phyloP scores from a whole-genome alignment of 2,797 vertebrate genomes.

The Anguilla anguilla region DNA sequence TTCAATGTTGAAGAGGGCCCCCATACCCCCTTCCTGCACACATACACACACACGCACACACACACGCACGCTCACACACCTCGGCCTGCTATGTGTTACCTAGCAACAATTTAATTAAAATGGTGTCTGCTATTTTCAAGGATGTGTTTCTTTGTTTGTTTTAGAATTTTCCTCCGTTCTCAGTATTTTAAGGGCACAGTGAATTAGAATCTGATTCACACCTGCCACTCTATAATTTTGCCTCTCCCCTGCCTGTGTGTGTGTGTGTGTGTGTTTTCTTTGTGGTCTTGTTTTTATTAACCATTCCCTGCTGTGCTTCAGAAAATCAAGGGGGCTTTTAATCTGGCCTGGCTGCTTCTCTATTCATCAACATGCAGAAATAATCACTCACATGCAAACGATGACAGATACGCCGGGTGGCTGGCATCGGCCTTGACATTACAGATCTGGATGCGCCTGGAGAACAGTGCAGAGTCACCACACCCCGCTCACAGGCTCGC shows the following conservation, averaged over 20 bases:
- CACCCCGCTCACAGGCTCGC: background rate
- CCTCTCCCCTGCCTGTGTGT: background rate
- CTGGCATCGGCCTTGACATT: background rate
- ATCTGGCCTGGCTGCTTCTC: background rate
- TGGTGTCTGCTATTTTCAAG: conserved; percentile 26
- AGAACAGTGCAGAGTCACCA: background rate
- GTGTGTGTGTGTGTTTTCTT: background rate
- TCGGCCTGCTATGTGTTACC: conserved; percentile 58
- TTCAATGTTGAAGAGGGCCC: conserved; percentile 62
- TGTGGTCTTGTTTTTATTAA: conserved; percentile 4
- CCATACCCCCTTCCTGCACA: conserved; percentile 45
- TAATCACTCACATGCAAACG: conserved; percentile 22
- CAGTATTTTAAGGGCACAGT: conserved; percentile 18
- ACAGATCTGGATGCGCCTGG: background rate
- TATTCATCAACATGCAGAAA: conserved; percentile 14
- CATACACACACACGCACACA: conserved; percentile 7
- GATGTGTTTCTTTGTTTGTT: conserved; percentile 28
- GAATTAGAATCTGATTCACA: conserved; percentile 23
- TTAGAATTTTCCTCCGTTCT: conserved; percentile 10
- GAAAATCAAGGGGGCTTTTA: conserved; percentile 15
- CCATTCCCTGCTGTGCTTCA: conserved; percentile 12
- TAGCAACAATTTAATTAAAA: conserved; percentile 62
- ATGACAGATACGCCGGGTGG: background rate
- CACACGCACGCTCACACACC: background rate
- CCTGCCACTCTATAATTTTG: conserved; percentile 16